Evolutionary conservation across 2,113 vertebrate genomes (phyloP), one percentile per base, ranked within the genome.

Genomic region (Hucho hucho): DNA sequence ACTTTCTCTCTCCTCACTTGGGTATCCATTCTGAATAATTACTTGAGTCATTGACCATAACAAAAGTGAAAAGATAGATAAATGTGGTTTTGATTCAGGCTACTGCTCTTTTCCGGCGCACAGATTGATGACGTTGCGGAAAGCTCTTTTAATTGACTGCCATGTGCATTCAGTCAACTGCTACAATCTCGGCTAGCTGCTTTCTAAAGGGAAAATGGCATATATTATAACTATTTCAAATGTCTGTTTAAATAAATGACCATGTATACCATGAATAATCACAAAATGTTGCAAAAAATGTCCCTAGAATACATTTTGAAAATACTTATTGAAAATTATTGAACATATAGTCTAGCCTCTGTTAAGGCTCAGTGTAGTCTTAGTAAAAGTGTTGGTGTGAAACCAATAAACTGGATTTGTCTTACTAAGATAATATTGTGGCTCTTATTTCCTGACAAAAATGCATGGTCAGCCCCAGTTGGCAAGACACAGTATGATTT

Each of bases 401-500:
- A 25, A 63, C 61, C 18, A 63, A n/a, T 25, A n/a, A 63, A 63
- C 61, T 24, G 22, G 22, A 25, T 24, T 63, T 63, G 61, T 63
- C n/a, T 63, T 22, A 63, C n/a, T 22, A 25, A 12, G 6, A 25
- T n/a, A 20, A 63, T 63, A 63, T 25, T 63, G 61, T 63, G 18
- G 6, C 22, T 63, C 22, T 63, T 25, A 63, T 63, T 63, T 63
- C 61, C 61, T 63, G 61, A 25, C 22, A 63, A 25, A n/a, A 25
- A 25, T 18, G 7, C 32, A 29, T 32, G 26, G 65, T 20, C 26
- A 37, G 65, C 53, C 14, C 24, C 67, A 71, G 67, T 65, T 25
- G 67, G 1, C 6, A 46, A 46, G 22, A 22, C 47, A 58, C 13
- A 32, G 73, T 74, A 77, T 81, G 65, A 81, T 81, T 43, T 43